Conservation (phyloP, 2,113 vertebrate species). For the Formicarius rufipectus region DNA sequence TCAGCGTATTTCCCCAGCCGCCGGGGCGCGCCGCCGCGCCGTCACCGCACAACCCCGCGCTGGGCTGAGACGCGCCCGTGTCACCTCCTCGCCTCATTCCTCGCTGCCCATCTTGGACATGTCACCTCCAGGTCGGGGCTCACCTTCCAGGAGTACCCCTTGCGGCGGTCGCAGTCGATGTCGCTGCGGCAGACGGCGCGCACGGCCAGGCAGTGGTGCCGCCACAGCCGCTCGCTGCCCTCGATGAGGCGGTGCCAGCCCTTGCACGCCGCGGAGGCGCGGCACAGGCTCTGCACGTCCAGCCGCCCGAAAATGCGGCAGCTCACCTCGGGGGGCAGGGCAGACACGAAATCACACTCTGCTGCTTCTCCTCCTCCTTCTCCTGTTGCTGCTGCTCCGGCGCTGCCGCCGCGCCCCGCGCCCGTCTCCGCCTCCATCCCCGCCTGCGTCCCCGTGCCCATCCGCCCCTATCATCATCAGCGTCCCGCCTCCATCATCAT, state of each 20-base stretch:
- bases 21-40: too few species aligned
- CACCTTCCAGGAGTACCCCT: slow-evolving; percentile 89
- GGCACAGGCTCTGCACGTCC: slow-evolving; percentile 81
- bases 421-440: too few species aligned
- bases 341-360: slow-evolving; percentile 69
- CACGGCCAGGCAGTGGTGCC: slow-evolving; percentile 76
- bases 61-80: too few species aligned
- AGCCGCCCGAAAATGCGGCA: slow-evolving; percentile 80
- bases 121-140: not conserved
- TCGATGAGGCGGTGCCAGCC: slow-evolving; percentile 80
- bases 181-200: slow-evolving; percentile 79
- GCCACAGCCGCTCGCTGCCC: slow-evolving; percentile 80
- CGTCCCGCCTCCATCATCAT: too few species aligned
- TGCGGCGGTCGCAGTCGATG: slow-evolving; percentile 77
- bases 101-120: fast-evolving
- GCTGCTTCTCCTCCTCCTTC: not conserved
- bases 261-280: slow-evolving; percentile 77
- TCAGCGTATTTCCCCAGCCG: not conserved
- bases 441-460: too few species aligned
- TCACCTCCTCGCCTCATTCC: too few species aligned
- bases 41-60: too few species aligned
- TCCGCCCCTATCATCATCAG: too few species aligned
- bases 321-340: slow-evolving; percentile 81
- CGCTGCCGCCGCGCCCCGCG: not conserved
- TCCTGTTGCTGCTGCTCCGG: too few species aligned